phyloP scores from a whole-genome alignment of 2,113 vertebrate genomes.

The Ochotona curzoniae region DNA sequence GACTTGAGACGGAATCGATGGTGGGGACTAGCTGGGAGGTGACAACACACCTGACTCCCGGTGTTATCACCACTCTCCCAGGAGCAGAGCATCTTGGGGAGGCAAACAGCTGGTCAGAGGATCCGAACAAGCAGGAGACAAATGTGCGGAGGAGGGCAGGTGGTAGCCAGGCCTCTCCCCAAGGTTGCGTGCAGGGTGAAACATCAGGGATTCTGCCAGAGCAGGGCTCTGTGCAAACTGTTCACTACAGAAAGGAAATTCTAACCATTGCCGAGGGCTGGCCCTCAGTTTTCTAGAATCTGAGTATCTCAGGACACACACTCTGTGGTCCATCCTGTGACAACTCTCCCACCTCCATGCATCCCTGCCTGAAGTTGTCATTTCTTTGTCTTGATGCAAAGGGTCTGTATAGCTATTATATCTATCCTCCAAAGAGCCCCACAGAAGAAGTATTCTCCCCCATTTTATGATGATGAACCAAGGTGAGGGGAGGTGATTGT shows the following conservation, averaged over 20 bases:
- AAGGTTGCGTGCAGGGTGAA: background rate
- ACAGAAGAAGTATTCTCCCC: background rate
- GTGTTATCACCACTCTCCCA: conserved; percentile 71
- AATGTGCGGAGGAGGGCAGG: background rate
- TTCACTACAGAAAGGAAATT: background rate
- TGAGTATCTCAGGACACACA: background rate
- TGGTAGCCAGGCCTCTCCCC: conserved; percentile 1
- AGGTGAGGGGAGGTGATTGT: background rate
- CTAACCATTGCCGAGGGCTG: background rate
- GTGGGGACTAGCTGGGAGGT: conserved; percentile 76
- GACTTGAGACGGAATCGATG: conserved; percentile 81
- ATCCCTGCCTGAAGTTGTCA: background rate
- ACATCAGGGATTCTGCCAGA: background rate
- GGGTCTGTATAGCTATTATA: background rate
- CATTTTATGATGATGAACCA: background rate
- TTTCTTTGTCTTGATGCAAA: background rate
- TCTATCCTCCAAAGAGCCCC: background rate
- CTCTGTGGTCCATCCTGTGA: background rate
- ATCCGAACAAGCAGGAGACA: conserved; percentile 47
- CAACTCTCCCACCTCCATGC: background rate
- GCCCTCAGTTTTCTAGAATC: background rate
- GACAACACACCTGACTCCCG: conserved; percentile 67
- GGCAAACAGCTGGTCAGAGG: conserved; percentile 72
- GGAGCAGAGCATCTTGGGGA: conserved; percentile 79
- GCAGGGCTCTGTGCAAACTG: background rate